Evolutionary conservation across 2,888 invertebrate species (phyloP), one percentile per base, ranked within the genome.

Genomic region (Plusia festucae): DNA sequence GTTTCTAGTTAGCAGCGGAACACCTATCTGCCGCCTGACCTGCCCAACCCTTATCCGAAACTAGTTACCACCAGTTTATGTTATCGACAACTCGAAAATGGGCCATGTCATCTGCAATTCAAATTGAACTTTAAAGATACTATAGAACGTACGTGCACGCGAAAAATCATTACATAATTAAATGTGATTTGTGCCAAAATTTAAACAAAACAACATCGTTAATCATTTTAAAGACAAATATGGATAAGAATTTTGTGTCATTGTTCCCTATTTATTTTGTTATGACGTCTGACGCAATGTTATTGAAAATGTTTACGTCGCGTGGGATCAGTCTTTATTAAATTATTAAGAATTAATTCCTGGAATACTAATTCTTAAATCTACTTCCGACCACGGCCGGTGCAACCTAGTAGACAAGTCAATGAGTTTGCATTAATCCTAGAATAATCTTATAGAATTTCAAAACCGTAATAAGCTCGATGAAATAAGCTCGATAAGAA

Each of bases 1-100:
- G 52, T 62, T 75, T 73, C 73, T 66, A 51, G 73, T 59, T 73
- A 3, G 22, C 54, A 73, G 59, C 61, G 53, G 57, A 27, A 40
- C 58, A 15, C 7, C 27, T 32, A 51, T 30, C 44, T 51, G 18
- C 20, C 52, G 34, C n/a, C 46, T 76, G 76, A 76, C 73, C 76
- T 51, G 27, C 22, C 8, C 53, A 40, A 70, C 66, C 71, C 56
- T 18, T 61, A 65, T 52, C 55, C 55, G 18, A 65, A 76, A 70
- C 73, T 59, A 75, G 73, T 65, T 61, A 16, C 49, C 49, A n/a
- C 66, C 66, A 44, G 71, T 56, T 44, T n/a, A 34, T 55, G 16
- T 70, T 76, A 73, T 73, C 76, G 16, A 40, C 30, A 9, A 40
- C 30, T 53, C 40, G 30, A 66, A 69, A 54, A 51, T 76, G 51